Conservation (phyloP, 2,888 invertebrate genomes). For the Pollenia labialis region DNA sequence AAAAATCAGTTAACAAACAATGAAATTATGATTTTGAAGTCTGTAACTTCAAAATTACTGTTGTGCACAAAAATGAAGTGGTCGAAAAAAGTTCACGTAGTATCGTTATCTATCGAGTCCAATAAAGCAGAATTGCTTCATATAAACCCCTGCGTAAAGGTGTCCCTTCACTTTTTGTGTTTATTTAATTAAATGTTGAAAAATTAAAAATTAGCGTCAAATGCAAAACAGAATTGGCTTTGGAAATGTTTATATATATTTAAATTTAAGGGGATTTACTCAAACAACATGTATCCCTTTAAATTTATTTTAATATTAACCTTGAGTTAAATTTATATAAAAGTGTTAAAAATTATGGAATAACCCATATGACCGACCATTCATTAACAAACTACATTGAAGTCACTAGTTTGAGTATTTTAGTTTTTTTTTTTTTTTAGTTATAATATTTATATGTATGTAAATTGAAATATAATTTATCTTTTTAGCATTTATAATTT, state of each 20-base stretch:
- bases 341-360: slow-evolving; percentile 48
- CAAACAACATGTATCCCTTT: not conserved
- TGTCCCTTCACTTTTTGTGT: too few species aligned
- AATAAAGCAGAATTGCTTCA: too few species aligned
- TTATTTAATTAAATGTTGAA: not conserved
- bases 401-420: not conserved
- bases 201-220: not conserved
- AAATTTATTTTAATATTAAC: not conserved
- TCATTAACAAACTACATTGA: slow-evolving; percentile 8
- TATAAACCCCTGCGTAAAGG: too few species aligned
- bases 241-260: not conserved
- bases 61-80: too few species aligned
- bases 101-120: too few species aligned
- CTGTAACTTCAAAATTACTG: too few species aligned
- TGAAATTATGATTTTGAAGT: too few species aligned
- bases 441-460: slow-evolving; percentile 62
- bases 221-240: not conserved
- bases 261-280: not conserved
- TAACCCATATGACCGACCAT: slow-evolving; percentile 39
- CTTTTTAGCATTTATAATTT: not conserved
- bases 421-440: slow-evolving; percentile 31
- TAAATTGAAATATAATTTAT: slow-evolving; percentile 27
- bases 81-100: too few species aligned
- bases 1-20: too few species aligned
- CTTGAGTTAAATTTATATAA: slow-evolving; percentile 28